phyloP scores from a whole-genome alignment of 2,888 invertebrate genomes.

The Ophion costatus region DNA sequence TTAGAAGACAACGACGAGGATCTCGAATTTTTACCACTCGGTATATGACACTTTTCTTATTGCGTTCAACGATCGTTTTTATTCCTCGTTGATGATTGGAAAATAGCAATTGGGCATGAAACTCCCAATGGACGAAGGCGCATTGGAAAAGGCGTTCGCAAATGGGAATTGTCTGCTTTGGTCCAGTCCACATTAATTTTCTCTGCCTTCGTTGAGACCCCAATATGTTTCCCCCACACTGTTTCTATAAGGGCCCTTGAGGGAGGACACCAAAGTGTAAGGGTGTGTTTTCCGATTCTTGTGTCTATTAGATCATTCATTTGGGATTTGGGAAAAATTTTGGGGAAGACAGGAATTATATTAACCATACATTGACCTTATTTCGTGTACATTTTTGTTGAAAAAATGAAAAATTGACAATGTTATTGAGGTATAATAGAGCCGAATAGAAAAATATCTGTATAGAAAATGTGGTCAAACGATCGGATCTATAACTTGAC shows the following conservation, averaged over 20 bases:
- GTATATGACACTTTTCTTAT: constrained; percentile 62
- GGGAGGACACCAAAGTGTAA: too few relatives aligned
- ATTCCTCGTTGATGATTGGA: background rate
- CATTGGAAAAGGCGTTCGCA: background rate
- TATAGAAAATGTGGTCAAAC: too few relatives aligned
- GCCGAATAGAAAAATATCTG: too few relatives aligned
- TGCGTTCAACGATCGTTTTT: background rate
- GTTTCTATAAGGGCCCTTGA: background rate
- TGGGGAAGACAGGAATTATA: too few relatives aligned
- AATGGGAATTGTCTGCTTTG: background rate
- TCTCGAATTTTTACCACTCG: constrained; percentile 76
- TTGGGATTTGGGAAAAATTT: too few relatives aligned
- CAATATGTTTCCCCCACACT: background rate
- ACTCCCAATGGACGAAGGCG: background rate
- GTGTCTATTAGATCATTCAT: too few relatives aligned
- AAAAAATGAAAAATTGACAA: too few relatives aligned
- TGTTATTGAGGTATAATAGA: too few relatives aligned
- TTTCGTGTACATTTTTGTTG: too few relatives aligned
- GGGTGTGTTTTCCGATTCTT: too few relatives aligned
- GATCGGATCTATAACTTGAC: too few relatives aligned
- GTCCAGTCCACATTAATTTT: background rate
- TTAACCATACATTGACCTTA: too few relatives aligned
- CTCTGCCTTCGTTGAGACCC: background rate
- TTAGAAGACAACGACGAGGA: constrained; percentile 70
- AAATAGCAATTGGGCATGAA: background rate